These are phyloP conservation scores for Fragum sueziense DNA, from an alignment of 2,888 invertebrate genomes.

Conservation along the genomic window DNA sequence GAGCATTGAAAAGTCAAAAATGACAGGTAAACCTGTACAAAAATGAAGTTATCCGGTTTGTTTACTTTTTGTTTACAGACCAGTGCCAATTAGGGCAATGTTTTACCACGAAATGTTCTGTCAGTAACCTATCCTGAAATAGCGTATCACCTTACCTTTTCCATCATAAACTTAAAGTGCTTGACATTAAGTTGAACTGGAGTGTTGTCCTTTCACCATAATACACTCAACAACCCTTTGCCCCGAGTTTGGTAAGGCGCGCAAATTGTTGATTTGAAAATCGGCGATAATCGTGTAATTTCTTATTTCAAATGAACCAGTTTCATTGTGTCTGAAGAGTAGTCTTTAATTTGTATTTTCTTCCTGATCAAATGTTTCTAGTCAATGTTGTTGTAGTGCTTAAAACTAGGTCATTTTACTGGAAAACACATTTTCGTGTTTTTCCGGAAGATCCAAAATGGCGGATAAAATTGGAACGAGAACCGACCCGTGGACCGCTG, in stretches of 20 bases:
- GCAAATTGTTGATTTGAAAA: conserved; percentile 60
- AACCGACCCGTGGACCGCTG: conserved; percentile 53
- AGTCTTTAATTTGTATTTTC: not conserved
- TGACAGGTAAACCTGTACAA: no score
- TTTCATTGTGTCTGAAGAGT: no score
- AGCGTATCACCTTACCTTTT: not conserved
- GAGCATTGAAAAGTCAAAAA: no score
- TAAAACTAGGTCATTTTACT: not conserved
- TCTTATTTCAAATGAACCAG: no score
- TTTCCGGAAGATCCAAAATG: conserved; percentile 52
- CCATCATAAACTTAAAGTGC: not conserved
- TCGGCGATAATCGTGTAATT: conserved; percentile 36
- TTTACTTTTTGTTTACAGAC: no score
- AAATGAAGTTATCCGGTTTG: no score
- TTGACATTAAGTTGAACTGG: not conserved
- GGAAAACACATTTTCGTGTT: conserved; percentile 23
- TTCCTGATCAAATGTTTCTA: not conserved
- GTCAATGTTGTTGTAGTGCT: not conserved
- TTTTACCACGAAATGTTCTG: no score
- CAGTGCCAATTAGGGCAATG: no score
- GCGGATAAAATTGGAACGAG: conserved; percentile 53
- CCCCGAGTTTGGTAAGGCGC: conserved; percentile 59
- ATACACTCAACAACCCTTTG: conserved; percentile 26
- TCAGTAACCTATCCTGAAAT: no score
- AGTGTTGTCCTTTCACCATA: not conserved